Evolutionary conservation across 2,113 vertebrate species (phyloP).

Genomic region (Indicator indicator): DNA sequence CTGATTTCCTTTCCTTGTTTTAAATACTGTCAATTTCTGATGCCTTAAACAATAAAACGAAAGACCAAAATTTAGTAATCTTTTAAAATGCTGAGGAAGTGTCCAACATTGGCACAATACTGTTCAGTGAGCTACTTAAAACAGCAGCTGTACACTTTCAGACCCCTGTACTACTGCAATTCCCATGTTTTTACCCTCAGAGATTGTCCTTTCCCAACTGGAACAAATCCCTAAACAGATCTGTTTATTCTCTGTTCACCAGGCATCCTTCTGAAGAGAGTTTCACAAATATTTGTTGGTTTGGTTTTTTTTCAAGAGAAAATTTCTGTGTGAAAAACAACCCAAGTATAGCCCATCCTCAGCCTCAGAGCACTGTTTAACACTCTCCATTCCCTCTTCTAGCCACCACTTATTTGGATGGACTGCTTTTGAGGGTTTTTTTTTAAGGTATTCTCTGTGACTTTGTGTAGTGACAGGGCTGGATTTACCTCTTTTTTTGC

Average conservation of each 20-base stretch:
- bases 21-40: not conserved
- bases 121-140: not conserved
- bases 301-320: not conserved
- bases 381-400: not conserved
- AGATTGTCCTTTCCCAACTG: not conserved
- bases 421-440: not conserved
- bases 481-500: not conserved
- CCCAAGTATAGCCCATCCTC: fast-evolving
- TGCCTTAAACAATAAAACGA: not conserved
- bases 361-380: not conserved
- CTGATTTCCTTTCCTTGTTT: not conserved
- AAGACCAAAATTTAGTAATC: not conserved
- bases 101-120: fast-evolving
- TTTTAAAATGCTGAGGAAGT: not conserved
- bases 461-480: not conserved
- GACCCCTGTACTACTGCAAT: not conserved
- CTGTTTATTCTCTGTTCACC: not conserved
- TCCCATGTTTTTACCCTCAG: fast-evolving
- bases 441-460: not conserved
- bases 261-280: not conserved
- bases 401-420: not conserved
- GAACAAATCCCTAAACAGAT: not conserved
- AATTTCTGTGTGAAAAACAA: not conserved
- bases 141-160: not conserved
- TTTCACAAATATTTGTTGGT: not conserved